Percentiles rank a stretch among this genome's conserved stretches.
Evolutionary conservation across 2,888 invertebrate species (phyloP).

Genomic region (Resseliella maxima): DNA sequence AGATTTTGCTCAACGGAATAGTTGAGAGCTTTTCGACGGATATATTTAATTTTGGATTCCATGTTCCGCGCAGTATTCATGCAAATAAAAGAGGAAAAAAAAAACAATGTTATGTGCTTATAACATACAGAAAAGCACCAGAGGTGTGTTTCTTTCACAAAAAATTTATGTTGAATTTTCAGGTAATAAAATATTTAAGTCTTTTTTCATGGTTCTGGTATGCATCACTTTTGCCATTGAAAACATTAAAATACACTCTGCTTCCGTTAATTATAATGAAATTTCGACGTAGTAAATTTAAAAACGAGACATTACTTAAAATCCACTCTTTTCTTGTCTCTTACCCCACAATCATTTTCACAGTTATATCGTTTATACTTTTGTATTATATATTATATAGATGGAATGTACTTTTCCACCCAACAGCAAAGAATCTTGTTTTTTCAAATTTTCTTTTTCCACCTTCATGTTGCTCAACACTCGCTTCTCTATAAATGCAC

Average conservation of each 20-base stretch:
- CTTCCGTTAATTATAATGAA: not conserved
- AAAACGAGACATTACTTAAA: not conserved
- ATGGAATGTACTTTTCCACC: conserved; percentile 15
- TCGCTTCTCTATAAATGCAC: not conserved
- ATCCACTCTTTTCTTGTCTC: not conserved
- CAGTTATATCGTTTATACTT: not conserved
- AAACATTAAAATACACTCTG: not conserved
- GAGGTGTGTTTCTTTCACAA: not conserved
- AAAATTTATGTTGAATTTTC: not conserved
- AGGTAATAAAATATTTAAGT: not conserved
- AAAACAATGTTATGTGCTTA: not conserved
- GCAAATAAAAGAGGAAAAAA: too few relatives aligned
- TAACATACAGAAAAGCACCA: not conserved
- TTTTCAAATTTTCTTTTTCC: not conserved
- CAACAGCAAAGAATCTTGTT: not conserved
- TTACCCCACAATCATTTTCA: not conserved
- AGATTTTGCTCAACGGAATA: not conserved
- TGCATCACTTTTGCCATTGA: not conserved
- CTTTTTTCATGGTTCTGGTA: not conserved
- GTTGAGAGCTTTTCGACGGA: not conserved
- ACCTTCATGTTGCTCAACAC: not conserved
- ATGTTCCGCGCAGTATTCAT: not conserved
- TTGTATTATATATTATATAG: not conserved
- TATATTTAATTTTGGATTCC: not conserved
- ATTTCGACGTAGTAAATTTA: conserved; percentile 37